Evolutionary conservation across 2,113 vertebrate species (phyloP), one percentile per base, ranked within the genome.

Genomic region (Corythaeola cristata): DNA sequence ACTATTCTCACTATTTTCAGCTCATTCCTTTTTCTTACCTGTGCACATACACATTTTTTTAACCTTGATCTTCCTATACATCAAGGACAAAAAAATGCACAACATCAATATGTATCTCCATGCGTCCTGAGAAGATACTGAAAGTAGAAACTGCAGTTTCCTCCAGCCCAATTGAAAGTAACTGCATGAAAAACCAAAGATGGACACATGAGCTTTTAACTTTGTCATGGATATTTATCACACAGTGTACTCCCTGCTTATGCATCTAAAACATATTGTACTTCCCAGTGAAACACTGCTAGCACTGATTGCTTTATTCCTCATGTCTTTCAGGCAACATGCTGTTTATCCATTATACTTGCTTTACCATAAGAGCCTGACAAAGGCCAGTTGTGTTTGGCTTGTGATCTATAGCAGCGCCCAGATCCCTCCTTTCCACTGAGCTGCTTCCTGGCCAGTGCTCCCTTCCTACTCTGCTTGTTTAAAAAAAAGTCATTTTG

Each of bases 401-500:
- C 8, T 55, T 9, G 7, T 7, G 14, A 91, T 41, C 24, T 58
- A 39, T 20, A 71, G 8, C 28, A 84, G 10, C 89, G 12, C 16
- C 23, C 26, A 86, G n/a, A 80, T 16, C 7, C 14, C 4, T 71
- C 9, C 8, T 59, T 86, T 44, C 37, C 20, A 44, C 32, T 20
- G 28, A 50, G 20, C 7, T 67, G 4, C 6, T 76, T 64, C 47
- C 15, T 35, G 2, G 3, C 4, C 53, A 37, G 5, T 23, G 8
- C 1, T 3, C 10, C 8, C 12, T 89, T 55, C 39, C 37, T 5
- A 76, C 5, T 11, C 6, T 39, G 3, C 4, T 35, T 11, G 3
- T 30, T 78, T 55, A 32, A 68, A 20, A 30, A 14, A 3, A 12
- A 63, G 2, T 27, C 62, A 0, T 62, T 82, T 59, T 22, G 8